Evolutionary conservation across 2,797 vertebrate species (phyloP), one percentile per base, ranked within the genome.

Genomic region (Mormyrops attenuatus): DNA sequence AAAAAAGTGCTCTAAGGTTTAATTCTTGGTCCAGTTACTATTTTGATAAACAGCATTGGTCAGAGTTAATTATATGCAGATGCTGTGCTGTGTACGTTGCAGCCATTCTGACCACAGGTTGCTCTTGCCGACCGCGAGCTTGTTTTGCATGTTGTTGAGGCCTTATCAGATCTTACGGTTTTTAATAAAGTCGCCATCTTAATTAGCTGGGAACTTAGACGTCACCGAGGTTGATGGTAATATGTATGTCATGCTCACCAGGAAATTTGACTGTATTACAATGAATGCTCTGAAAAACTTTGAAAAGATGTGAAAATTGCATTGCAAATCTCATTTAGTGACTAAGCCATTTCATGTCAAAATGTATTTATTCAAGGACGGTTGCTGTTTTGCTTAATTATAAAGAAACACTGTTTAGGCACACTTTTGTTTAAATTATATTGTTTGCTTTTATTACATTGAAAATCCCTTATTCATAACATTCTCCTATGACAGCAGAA

Each of bases 31-130:
- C 82, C 22, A 22, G 4, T 85, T 85, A 85, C 49, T 85, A 50
- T 85, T 85, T 85, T 30, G 22, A 85, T 85, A 50, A 85, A 85
- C 82, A 52, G 49, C 49, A 85, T 52, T n/a, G 82, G 82, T 85
- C 82, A 85, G 4, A 85, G n/a, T 52, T 52, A 85, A 50, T 26
- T 85, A 85, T 52, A 50, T 30, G 82, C 26, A 52, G 82, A 49
- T 85, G 47, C 49, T 22, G 22, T 26, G 22, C 82, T 85, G n/a
- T 52, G n/a, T 85, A 52, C 17, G 17, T 5, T 11, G 44, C 77
- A 82, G 41, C 77, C 41, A n/a, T 30, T 85, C 22, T 52, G 49
- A 85, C 82, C 82, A 52, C 82, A 85, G 82, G 38, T 47, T 82
- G 41, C 17, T 82, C 77, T n/a, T n/a, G 77, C 41, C 9, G 38